Conservation (phyloP, 1,140 invertebrate species). For the Hypothenemus hampei region DNA sequence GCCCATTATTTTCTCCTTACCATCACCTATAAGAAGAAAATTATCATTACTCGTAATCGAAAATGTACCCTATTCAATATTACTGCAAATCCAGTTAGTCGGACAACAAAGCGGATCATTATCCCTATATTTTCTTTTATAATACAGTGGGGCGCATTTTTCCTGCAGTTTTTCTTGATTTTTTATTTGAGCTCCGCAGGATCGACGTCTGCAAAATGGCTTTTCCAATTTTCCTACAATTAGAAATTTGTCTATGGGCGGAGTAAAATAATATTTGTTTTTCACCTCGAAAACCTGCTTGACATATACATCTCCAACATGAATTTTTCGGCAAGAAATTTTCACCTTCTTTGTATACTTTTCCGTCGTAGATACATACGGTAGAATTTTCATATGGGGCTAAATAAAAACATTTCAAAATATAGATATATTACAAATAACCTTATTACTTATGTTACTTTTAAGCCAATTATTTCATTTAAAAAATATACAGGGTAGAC, state of each 20-base stretch:
- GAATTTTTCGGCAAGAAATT: slow-evolving; percentile 24
- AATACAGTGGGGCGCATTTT: slow-evolving; percentile 25
- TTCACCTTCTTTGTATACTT: slow-evolving; percentile 27
- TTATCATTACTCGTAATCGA: background rate
- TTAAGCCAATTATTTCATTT: background rate
- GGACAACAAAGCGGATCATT: slow-evolving; percentile 25
- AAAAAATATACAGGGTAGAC: background rate
- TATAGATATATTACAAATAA: background rate
- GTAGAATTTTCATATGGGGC: slow-evolving; percentile 28
- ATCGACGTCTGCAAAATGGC: slow-evolving; percentile 22
- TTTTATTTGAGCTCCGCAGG: slow-evolving; percentile 23
- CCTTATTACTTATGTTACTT: too few species aligned
- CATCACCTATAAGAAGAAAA: slow-evolving; percentile 16
- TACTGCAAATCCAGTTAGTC: slow-evolving; percentile 26
- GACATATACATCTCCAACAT: slow-evolving; percentile 27
- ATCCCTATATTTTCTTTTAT: slow-evolving; percentile 24
- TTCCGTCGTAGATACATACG: slow-evolving; percentile 25
- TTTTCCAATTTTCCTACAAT: slow-evolving; percentile 24
- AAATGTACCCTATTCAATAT: background rate
- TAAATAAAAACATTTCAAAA: slow-evolving; percentile 8
- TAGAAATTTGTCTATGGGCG: background rate
- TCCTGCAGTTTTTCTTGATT: slow-evolving; percentile 25
- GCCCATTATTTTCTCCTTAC: slow-evolving; percentile 21
- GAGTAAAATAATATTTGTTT: background rate
- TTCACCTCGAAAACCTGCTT: slow-evolving; percentile 25